Conservation (phyloP, 2,113 vertebrate genomes). For the Pituophis catenifer region DNA sequence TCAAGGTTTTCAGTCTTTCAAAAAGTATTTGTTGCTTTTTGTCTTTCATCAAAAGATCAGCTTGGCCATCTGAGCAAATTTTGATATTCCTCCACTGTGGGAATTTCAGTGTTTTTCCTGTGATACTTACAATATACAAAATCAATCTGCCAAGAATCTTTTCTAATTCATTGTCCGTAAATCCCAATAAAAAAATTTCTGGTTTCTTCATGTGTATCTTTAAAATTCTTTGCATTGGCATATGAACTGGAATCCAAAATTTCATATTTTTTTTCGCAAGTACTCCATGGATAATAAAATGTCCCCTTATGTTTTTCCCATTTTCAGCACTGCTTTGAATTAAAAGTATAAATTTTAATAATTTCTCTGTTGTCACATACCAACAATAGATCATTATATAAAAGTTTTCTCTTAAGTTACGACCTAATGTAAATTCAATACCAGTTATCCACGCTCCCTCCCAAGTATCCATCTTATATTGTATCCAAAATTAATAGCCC, state of each 20-base stretch:
- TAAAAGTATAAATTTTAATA: not conserved
- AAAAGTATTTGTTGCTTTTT: not conserved
- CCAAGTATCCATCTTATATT: not conserved
- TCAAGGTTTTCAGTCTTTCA: not conserved
- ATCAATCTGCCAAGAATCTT: not conserved
- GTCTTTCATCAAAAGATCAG: not conserved
- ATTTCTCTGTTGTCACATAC: not conserved
- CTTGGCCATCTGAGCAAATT: not conserved
- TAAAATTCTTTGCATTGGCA: not conserved
- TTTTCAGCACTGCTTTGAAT: not conserved
- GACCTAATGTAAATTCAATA: not conserved
- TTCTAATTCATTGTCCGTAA: not conserved
- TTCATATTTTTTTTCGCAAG: not conserved
- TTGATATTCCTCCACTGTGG: not conserved
- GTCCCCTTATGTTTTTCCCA: not conserved
- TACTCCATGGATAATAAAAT: not conserved
- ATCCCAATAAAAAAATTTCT: not conserved
- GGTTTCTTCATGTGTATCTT: not conserved
- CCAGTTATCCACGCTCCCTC: not conserved
- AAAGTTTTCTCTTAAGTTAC: not conserved
- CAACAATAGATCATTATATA: not conserved
- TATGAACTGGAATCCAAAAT: not conserved
- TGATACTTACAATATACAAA: not conserved
- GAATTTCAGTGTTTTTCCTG: not conserved
- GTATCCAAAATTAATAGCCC: not conserved